Base-by-base conservation (phyloP, 2,113 vertebrate species). In the Tylochromis polylepis region DNA sequence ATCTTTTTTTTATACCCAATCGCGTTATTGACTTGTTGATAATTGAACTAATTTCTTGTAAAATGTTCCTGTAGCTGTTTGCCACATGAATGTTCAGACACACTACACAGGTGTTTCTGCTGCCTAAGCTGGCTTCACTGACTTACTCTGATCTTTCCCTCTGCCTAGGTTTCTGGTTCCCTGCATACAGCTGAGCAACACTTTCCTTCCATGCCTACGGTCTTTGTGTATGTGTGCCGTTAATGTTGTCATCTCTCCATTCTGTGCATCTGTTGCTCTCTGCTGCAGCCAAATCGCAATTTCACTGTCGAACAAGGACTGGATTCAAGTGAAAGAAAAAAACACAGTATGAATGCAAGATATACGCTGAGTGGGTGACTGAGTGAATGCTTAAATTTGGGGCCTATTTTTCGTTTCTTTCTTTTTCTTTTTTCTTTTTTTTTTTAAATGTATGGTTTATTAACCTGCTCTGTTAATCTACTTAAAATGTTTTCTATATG, bases 91-190 rank as follows among this genome's bases (percentile, higher is more conserved):
- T 51, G 70, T 46, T 51, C 2, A 46, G 24, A 75, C 16, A 51
- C 46, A 51, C 20, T 14, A 31, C 46, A n/a, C 70, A 51, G 3
- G 11, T 77, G 43, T 75, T 51, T 31, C 43, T 75, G 9, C 24
- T 31, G 16, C 24, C 24, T 51, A 31, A 51, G 43, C 70, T 7
- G 27, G 29, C 46, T 77, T 77, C 46, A 77, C 27, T 51, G 7
- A 77, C 46, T 53, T 77, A 6, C 7, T 79, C 49, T 36, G 8
- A 16, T 56, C 29, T 81, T 18, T 51, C 7, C 51, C 2, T 82
- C 31, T 84, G 15, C 78, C 2, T 7, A 97, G 96, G 96, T 96
- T 96, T 87, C 89, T 97, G 88, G 95, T 96, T 81, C 97, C 97
- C 6, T 96, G 95, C 84, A 53, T 96, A 36, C 96, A 97, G 90